These are phyloP conservation scores for Anthrax anthrax DNA, from an alignment of 2,888 invertebrate genomes.

Conservation along the genomic window DNA sequence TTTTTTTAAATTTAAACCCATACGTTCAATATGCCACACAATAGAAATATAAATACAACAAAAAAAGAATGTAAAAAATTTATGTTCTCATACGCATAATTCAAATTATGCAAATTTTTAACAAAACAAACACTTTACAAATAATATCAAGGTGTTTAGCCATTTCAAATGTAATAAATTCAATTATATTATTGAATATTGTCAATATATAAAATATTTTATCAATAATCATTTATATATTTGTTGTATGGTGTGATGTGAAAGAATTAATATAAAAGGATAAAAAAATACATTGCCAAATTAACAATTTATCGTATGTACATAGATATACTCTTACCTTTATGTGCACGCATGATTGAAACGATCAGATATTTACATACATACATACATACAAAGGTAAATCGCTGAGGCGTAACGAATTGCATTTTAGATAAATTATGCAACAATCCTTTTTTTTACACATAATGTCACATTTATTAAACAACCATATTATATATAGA, in stretches of 20 bases:
- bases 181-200: not conserved
- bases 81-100: not conserved
- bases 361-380: too few relatives aligned
- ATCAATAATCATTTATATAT: not conserved
- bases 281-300: not conserved
- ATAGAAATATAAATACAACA: too few relatives aligned
- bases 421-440: not conserved
- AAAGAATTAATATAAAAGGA: not conserved
- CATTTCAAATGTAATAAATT: too few relatives aligned
- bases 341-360: too few relatives aligned
- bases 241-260: not conserved
- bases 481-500: too few relatives aligned
- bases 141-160: not conserved
- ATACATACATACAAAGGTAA: not conserved
- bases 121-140: not conserved
- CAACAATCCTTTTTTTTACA: too few relatives aligned
- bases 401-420: not conserved
- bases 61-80: too few relatives aligned
- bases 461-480: too few relatives aligned
- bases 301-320: not conserved
- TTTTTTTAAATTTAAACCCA: too few relatives aligned
- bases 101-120: not conserved
- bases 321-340: not conserved
- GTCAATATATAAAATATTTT: not conserved
- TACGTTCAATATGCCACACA: too few relatives aligned